phyloP scores from a whole-genome alignment of 2,888 invertebrate species.

The Eupithecia abbreviata region DNA sequence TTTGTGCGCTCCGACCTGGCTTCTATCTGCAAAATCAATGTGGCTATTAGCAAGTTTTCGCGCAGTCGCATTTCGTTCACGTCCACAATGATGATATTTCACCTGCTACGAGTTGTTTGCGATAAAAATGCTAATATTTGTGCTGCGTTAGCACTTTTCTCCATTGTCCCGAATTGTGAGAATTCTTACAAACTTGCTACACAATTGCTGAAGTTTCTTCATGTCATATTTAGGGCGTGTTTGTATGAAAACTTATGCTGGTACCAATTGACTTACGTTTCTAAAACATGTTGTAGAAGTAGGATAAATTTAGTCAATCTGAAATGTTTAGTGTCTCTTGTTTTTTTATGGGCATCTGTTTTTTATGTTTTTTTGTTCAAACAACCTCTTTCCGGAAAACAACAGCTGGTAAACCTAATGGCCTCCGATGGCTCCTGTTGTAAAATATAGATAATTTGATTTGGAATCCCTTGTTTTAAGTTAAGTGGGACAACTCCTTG shows the following conservation, averaged over 20 bases:
- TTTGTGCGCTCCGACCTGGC: constrained; percentile 80
- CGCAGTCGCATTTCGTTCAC: constrained; percentile 79
- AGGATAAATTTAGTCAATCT: constrained; percentile 19
- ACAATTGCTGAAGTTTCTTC: constrained; percentile 45
- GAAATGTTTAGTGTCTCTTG: not conserved
- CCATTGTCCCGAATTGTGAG: constrained; percentile 43
- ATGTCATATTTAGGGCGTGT: constrained; percentile 47
- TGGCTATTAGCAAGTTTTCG: constrained; percentile 83
- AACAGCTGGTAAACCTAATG: constrained; percentile 7
- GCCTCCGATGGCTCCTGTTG: not conserved
- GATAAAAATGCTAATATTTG: constrained; percentile 58
- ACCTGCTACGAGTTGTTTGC: constrained; percentile 51
- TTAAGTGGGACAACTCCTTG: too few relatives aligned
- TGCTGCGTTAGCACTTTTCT: constrained; percentile 48
- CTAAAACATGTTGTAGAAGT: constrained; percentile 33
- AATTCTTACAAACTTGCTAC: constrained; percentile 45
- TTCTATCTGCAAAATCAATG: constrained; percentile 85
- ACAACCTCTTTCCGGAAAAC: not conserved
- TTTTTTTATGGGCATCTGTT: constrained; percentile 4
- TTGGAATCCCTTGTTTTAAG: too few relatives aligned
- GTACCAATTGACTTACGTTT: constrained; percentile 43
- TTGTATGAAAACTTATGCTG: constrained; percentile 46
- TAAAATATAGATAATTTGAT: not conserved
- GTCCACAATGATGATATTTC: constrained; percentile 43
- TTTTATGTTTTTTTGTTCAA: not conserved